Conservation (phyloP, 2,888 invertebrate species). For the Harpalus rubripes region DNA sequence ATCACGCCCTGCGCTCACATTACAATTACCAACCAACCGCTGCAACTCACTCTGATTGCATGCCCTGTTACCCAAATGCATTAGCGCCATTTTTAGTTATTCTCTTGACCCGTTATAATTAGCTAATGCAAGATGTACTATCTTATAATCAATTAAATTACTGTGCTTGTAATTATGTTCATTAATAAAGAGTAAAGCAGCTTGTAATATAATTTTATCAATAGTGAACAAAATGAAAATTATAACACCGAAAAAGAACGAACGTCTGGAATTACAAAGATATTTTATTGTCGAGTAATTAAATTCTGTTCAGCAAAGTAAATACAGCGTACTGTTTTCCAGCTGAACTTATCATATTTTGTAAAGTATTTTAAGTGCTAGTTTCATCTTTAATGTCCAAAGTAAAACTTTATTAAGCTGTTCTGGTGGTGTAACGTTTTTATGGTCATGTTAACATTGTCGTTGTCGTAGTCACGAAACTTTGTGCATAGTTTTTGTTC, state of each 20-base stretch:
- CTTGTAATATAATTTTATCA: background rate
- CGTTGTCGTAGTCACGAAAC: conserved; percentile 4
- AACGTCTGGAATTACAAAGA: background rate
- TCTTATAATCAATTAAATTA: background rate
- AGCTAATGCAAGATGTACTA: background rate
- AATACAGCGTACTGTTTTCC: background rate
- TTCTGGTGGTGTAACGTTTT: background rate
- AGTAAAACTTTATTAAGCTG: conserved; percentile 34
- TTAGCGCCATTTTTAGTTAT: background rate
- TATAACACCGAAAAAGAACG: background rate
- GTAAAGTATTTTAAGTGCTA: background rate
- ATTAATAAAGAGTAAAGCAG: background rate
- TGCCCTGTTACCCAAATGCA: background rate
- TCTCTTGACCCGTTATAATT: background rate
- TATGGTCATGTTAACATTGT: conserved; percentile 10
- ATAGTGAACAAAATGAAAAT: background rate
- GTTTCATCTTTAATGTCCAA: background rate
- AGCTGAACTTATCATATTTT: background rate
- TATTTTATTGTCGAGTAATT: background rate
- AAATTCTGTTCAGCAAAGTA: background rate
- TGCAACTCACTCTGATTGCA: background rate
- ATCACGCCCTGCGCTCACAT: conserved; percentile 13
- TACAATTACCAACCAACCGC: background rate
- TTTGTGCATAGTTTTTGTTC: conserved; percentile 17
- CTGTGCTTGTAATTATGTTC: background rate